Conservation (phyloP, 2,797 vertebrate genomes). For the Melanotaenia boesemani region DNA sequence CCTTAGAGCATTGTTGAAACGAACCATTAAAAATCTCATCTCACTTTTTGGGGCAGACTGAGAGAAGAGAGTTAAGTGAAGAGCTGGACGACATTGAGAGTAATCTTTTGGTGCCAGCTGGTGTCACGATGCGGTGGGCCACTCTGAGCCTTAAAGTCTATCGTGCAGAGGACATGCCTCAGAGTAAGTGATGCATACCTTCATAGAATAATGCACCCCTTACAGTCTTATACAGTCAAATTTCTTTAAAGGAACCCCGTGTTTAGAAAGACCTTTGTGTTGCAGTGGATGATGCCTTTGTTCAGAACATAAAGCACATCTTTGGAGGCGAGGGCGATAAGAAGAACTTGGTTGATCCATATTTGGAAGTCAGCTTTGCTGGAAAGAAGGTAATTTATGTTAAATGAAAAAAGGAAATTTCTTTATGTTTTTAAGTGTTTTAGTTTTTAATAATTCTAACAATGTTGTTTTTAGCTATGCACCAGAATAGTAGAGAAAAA, state of each 20-base stretch:
- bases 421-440: background rate
- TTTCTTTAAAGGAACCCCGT: background rate
- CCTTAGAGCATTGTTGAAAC: slow-evolving; percentile 8
- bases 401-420: background rate
- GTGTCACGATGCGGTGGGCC: slow-evolving; percentile 89
- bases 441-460: slow-evolving; percentile 15
- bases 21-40: background rate
- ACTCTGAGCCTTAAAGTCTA: slow-evolving; percentile 93
- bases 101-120: slow-evolving; percentile 92
- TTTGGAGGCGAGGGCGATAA: slow-evolving; percentile 91
- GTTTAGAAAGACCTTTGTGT: slow-evolving; percentile 6
- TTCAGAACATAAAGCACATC: slow-evolving; percentile 91
- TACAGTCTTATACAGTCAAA: background rate
- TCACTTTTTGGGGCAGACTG: slow-evolving; percentile 76
- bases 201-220: background rate
- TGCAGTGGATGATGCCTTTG: slow-evolving; percentile 96
- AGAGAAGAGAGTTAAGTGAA: slow-evolving; percentile 84
- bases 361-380: slow-evolving; percentile 95
- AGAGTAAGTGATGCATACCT: slow-evolving; percentile 82
- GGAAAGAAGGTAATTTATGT: slow-evolving; percentile 90
- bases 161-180: slow-evolving; percentile 96
- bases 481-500: slow-evolving; percentile 95
- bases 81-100: slow-evolving; percentile 94
- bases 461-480: slow-evolving; percentile 80
- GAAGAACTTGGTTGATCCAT: slow-evolving; percentile 98